phyloP scores from a whole-genome alignment of 2,888 invertebrate genomes.

The Agapetus fuscipes region DNA sequence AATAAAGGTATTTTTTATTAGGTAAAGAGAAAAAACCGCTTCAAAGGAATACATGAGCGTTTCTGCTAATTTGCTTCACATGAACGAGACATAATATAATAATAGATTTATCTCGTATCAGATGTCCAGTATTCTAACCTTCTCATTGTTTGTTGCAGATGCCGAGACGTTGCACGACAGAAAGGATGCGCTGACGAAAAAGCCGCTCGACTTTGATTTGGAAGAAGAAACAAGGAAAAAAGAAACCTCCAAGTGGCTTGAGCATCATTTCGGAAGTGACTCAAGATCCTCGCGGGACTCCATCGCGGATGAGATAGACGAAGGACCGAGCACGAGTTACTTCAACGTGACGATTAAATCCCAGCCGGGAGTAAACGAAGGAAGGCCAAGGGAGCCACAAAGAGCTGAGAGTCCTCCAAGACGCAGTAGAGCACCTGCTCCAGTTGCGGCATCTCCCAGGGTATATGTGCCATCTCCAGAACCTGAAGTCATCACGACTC shows the following conservation, averaged over 20 bases:
- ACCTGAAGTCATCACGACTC: constrained; percentile 34
- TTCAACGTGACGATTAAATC: constrained; percentile 72
- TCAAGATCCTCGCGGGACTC: constrained; percentile 69
- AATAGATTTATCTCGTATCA: too few species aligned
- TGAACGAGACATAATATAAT: too few species aligned
- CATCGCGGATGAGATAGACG: constrained; percentile 53
- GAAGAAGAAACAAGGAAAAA: constrained; percentile 84
- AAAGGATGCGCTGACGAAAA: constrained; percentile 72
- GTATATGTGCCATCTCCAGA: constrained; percentile 47
- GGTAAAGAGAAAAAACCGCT: too few species aligned
- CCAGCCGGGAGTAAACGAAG: constrained; percentile 37
- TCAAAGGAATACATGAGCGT: too few species aligned
- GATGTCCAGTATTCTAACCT: too few species aligned
- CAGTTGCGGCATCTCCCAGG: constrained; percentile 41
- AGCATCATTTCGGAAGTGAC: constrained; percentile 83
- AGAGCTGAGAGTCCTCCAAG: constrained; percentile 33
- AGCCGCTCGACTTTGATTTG: constrained; percentile 74
- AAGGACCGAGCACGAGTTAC: constrained; percentile 54
- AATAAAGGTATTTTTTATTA: too few species aligned
- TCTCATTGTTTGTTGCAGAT: constrained; percentile 20
- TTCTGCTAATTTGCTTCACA: too few species aligned
- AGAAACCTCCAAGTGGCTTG: constrained; percentile 86
- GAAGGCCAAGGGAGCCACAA: constrained; percentile 33
- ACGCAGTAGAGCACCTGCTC: constrained; percentile 37
- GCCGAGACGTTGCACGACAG: constrained; percentile 27